phyloP scores from a whole-genome alignment of 2,113 vertebrate genomes.

The Passer domesticus region DNA sequence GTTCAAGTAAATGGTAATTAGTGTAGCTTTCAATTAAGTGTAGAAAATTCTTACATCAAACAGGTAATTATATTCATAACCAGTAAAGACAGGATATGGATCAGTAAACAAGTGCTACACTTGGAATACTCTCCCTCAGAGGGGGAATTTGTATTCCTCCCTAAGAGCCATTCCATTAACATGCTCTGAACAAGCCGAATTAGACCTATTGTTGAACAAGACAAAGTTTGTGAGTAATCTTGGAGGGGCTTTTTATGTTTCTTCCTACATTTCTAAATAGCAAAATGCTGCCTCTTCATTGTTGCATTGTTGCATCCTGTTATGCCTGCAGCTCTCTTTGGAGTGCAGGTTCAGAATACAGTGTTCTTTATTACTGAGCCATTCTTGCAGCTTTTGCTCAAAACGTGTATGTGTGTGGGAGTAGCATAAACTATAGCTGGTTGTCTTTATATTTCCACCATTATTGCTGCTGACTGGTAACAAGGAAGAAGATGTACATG shows the following conservation, averaged over 20 bases:
- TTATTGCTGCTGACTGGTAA: neutral
- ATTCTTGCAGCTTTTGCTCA: neutral
- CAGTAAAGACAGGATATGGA: neutral
- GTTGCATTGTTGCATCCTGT: neutral
- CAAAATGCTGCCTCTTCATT: neutral
- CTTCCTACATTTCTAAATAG: neutral
- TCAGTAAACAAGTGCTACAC: neutral
- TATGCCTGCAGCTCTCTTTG: neutral
- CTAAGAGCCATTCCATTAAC: neutral
- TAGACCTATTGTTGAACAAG: neutral
- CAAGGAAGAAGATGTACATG: neutral
- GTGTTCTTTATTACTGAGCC: neutral
- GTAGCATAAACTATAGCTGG: slow-evolving; percentile 6
- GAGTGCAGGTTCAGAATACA: neutral
- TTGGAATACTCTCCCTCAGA: neutral
- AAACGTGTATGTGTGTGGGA: neutral
- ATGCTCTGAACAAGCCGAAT: neutral
- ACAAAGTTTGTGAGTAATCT: neutral
- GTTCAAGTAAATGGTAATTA: neutral
- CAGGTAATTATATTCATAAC: neutral
- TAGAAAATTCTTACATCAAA: neutral
- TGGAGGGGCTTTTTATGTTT: neutral
- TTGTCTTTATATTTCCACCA: neutral
- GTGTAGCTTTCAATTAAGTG: neutral
- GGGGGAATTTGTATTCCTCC: neutral